Conservation (phyloP, 2,888 invertebrate species). For the Lamellibrachia columna region DNA sequence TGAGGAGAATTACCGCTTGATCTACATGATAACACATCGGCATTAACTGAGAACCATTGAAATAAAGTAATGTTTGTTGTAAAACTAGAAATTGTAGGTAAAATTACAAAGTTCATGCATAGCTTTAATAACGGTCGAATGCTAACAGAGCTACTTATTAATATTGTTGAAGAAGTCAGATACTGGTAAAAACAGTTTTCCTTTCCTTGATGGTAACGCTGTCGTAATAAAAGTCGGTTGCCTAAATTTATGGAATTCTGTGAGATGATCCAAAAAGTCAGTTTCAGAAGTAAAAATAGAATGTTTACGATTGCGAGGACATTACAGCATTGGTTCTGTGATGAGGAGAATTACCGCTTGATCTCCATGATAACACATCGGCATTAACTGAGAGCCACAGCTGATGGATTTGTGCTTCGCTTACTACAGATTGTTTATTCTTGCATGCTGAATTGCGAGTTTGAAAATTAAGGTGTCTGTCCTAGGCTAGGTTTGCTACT, state of each 20-base stretch:
- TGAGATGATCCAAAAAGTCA: not conserved
- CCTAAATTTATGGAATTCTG: too few species aligned
- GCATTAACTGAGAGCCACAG: not conserved
- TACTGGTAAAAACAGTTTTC: too few species aligned
- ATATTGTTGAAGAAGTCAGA: too few species aligned
- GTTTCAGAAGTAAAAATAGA: not conserved
- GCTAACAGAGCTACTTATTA: too few species aligned
- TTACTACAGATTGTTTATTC: not conserved
- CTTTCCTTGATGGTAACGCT: too few species aligned
- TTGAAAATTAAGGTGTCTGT: not conserved
- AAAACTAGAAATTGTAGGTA: not conserved
- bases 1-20: slow-evolving; percentile 1
- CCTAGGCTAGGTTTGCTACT: not conserved
- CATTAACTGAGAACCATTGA: not conserved
- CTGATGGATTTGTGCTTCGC: not conserved
- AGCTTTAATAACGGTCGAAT: too few species aligned
- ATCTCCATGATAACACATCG: not conserved
- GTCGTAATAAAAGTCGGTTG: too few species aligned
- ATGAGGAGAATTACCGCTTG: slow-evolving; percentile 16
- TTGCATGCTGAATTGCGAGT: not conserved
- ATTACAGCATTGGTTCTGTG: slow-evolving; percentile 5
- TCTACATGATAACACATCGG: not conserved
- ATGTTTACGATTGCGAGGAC: not conserved
- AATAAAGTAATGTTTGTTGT: not conserved
- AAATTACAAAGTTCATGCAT: not conserved